These are phyloP conservation scores for Drosophila kambysellisi DNA, from an alignment of 2,888 invertebrate species.

Conservation along the genomic window DNA sequence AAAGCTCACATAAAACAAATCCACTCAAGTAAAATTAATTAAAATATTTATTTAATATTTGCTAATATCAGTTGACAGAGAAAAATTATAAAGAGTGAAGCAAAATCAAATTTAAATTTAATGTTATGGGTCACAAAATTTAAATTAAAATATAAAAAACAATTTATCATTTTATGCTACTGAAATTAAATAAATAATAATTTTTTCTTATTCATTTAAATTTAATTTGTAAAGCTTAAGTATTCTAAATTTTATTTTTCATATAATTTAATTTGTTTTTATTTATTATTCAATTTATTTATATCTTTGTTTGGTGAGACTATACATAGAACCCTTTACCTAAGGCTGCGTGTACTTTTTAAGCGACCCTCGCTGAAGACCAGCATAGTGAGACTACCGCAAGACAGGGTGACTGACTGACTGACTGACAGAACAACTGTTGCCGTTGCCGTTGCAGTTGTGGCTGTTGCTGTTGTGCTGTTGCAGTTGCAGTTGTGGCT, in stretches of 20 bases:
- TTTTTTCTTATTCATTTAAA: background rate
- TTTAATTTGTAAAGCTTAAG: background rate
- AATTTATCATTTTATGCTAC: too few relatives aligned
- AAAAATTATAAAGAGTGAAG: background rate
- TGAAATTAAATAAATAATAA: too few relatives aligned
- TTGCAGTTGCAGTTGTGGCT: conserved; percentile 23
- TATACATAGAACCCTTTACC: background rate
- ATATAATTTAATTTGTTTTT: background rate
- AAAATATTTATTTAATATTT: too few relatives aligned
- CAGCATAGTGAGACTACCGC: conserved; percentile 55
- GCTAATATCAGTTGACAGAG: background rate
- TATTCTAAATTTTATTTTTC: background rate
- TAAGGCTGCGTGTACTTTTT: background rate
- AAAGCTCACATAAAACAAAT: too few relatives aligned
- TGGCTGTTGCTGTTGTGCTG: conserved; percentile 39
- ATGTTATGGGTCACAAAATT: too few relatives aligned
- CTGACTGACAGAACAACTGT: conserved; percentile 60
- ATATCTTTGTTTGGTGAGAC: background rate
- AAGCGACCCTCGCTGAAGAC: conserved; percentile 47
- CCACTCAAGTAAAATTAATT: too few relatives aligned
- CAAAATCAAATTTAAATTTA: background rate
- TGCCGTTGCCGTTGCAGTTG: background rate
- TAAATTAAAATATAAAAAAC: too few relatives aligned
- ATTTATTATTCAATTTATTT: background rate
- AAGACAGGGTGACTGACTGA: conserved; percentile 53